These are phyloP conservation scores for Petrocephalus microphthalmus DNA, from an alignment of 2,113 vertebrate genomes.

Conservation along the genomic window DNA sequence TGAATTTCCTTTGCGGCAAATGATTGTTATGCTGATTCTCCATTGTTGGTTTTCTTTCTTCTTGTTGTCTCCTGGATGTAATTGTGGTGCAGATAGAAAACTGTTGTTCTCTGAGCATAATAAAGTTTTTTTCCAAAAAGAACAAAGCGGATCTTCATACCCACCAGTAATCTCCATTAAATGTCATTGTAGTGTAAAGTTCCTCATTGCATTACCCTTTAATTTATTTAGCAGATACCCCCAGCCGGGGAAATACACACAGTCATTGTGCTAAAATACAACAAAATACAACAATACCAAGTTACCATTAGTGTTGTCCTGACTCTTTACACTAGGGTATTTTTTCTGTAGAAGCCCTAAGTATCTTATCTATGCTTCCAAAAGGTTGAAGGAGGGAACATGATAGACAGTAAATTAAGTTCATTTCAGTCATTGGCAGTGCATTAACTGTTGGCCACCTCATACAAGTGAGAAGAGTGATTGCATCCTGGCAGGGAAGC, in stretches of 20 bases:
- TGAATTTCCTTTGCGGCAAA: constrained; percentile 50
- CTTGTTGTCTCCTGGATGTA: constrained; percentile 49
- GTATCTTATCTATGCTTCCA: background rate
- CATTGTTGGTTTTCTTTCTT: constrained; percentile 33
- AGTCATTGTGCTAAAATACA: background rate
- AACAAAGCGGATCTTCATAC: background rate
- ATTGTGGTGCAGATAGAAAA: constrained; percentile 50
- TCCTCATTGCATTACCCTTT: background rate
- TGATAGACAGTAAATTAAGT: constrained; percentile 7
- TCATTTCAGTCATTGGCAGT: background rate
- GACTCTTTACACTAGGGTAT: background rate
- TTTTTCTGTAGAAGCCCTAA: background rate
- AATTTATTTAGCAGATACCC: background rate
- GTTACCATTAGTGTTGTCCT: background rate
- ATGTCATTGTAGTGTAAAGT: background rate
- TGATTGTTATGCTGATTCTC: constrained; percentile 50
- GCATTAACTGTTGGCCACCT: background rate
- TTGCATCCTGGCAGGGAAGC: background rate
- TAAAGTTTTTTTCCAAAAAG: constrained; percentile 30
- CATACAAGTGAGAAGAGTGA: background rate
- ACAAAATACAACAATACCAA: background rate
- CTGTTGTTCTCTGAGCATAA: constrained; percentile 32
- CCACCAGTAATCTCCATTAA: background rate
- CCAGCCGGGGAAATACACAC: background rate
- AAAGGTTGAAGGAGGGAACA: background rate